A percentile compares a stretch with the other conserved stretches of the same genome.
phyloP scores from a whole-genome alignment of 2,113 vertebrate genomes.

The Phylloscopus whistleri region DNA sequence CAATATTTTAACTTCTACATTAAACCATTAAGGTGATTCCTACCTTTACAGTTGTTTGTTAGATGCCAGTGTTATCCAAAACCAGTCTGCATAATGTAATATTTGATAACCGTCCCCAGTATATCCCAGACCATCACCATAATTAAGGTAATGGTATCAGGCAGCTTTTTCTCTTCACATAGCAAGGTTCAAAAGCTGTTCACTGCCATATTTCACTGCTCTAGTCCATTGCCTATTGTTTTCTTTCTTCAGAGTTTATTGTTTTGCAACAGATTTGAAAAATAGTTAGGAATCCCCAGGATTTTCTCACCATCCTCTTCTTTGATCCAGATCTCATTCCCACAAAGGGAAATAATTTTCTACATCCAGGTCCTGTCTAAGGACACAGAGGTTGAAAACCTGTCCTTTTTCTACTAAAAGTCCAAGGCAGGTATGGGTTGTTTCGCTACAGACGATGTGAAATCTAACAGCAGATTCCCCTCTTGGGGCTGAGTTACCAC shows the following conservation, averaged over 20 bases:
- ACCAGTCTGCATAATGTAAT: background rate
- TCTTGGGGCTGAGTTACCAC: background rate
- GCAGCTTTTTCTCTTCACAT: background rate
- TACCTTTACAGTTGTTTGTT: background rate
- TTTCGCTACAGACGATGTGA: background rate
- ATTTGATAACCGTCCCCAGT: accelerated
- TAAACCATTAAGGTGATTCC: background rate
- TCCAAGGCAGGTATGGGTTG: background rate
- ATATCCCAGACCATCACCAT: background rate
- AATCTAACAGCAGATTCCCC: background rate
- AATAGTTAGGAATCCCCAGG: background rate
- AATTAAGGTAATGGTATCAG: background rate
- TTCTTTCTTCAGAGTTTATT: background rate
- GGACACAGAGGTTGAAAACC: background rate
- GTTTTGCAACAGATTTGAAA: background rate
- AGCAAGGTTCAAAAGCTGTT: background rate
- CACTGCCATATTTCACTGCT: background rate
- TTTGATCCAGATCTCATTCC: background rate
- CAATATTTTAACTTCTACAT: background rate
- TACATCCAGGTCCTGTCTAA: background rate
- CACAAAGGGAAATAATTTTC: background rate
- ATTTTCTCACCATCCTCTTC: background rate
- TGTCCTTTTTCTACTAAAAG: background rate
- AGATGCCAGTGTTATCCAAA: background rate
- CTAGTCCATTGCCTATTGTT: background rate